phyloP scores from a whole-genome alignment of 2,888 invertebrate genomes.

The Acleris sparsana region DNA sequence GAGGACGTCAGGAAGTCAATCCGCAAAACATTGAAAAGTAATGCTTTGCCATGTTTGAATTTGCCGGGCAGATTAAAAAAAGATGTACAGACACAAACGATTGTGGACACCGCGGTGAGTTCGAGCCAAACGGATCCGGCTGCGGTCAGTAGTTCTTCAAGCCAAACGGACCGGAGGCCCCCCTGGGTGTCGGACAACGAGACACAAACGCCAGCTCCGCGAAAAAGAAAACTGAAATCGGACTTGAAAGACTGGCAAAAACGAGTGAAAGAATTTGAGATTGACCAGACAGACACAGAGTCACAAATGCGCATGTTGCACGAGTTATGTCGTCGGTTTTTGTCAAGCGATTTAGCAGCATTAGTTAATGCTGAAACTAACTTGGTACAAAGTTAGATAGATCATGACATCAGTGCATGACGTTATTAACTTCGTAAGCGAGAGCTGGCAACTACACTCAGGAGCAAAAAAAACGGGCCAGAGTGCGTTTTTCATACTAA shows the following conservation, averaged over 20 bases:
- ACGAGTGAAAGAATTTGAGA: background rate
- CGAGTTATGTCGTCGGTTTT: conserved; percentile 10
- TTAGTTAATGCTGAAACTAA: conserved; percentile 14
- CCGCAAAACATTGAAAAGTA: background rate
- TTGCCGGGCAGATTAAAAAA: background rate
- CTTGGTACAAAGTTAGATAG: background rate
- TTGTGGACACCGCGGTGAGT: background rate
- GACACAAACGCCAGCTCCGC: background rate
- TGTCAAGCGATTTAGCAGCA: conserved; percentile 1
- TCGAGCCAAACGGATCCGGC: background rate
- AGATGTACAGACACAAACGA: background rate
- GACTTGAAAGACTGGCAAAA: background rate
- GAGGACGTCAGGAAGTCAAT: background rate
- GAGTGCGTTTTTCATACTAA: too few species aligned
- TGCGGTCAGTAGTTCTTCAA: background rate
- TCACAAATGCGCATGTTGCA: conserved; percentile 1
- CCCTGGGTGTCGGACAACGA: background rate
- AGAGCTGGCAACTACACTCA: too few species aligned
- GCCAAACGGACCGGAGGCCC: background rate
- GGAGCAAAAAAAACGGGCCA: too few species aligned
- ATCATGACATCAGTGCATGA: too few species aligned
- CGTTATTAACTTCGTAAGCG: too few species aligned
- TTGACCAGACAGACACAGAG: background rate
- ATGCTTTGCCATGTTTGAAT: background rate
- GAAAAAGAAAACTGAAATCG: background rate